phyloP scores from a whole-genome alignment of 2,113 vertebrate genomes.

The Indicator maculatus region DNA sequence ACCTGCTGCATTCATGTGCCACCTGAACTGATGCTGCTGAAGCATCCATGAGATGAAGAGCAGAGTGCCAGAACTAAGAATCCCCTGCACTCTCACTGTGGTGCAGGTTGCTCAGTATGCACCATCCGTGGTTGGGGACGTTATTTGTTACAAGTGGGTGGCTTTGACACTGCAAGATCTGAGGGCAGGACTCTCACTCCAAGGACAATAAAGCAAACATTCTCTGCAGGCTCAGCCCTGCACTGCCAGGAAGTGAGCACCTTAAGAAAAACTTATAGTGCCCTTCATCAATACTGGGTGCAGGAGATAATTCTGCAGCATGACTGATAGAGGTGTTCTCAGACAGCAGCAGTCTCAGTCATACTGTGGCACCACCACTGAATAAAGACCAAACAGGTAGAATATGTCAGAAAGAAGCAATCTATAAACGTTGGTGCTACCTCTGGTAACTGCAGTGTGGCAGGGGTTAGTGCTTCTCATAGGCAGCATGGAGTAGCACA shows the following conservation, averaged over 20 bases:
- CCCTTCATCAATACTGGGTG: background rate
- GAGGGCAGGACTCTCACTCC: background rate
- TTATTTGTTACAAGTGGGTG: background rate
- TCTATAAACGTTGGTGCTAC: background rate
- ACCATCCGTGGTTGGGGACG: background rate
- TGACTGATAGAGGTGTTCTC: background rate
- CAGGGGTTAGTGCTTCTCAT: background rate
- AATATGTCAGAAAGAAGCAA: background rate
- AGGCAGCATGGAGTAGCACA: background rate
- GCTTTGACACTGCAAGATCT: background rate
- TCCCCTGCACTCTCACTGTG: background rate
- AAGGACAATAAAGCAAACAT: background rate
- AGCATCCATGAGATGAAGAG: background rate
- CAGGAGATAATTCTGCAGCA: background rate
- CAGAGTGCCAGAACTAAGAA: background rate
- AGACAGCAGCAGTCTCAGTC: background rate
- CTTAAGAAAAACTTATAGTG: background rate
- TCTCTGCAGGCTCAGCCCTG: background rate
- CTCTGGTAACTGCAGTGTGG: fast-evolving
- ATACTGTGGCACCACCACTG: background rate
- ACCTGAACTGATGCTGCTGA: background rate
- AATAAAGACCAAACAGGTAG: background rate
- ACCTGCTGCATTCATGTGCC: background rate
- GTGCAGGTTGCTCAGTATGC: constrained; percentile 12
- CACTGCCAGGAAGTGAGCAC: background rate